phyloP scores from a whole-genome alignment of 2,888 invertebrate species.

The Cryptocephalus moraei region DNA sequence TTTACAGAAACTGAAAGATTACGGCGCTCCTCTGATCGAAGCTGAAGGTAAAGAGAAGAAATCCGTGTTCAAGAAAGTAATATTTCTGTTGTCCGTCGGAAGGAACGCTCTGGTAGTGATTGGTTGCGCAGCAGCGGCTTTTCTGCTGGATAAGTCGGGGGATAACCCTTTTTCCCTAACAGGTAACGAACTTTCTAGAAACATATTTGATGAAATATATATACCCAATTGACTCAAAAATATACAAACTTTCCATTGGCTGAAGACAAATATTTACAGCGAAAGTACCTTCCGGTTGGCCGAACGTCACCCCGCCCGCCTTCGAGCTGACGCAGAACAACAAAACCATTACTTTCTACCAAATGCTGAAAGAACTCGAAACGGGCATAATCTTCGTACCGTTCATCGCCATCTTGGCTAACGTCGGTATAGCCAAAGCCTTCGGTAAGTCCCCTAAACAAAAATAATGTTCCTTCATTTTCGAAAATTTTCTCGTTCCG shows the following conservation, averaged over 20 bases:
- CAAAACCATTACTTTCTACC: conserved; percentile 42
- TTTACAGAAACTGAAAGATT: conserved; percentile 50
- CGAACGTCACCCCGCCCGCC: conserved; percentile 43
- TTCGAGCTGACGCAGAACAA: conserved; percentile 43
- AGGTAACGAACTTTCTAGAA: conserved; percentile 37
- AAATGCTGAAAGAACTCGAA: conserved; percentile 53
- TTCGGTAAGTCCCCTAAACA: conserved; percentile 51
- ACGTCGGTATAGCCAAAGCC: conserved; percentile 76
- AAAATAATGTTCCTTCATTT: no score
- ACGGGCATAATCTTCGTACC: conserved; percentile 62
- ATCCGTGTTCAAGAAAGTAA: conserved; percentile 36
- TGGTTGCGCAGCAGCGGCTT: conserved; percentile 48
- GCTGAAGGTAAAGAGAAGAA: conserved; percentile 32
- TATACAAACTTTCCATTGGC: neutral
- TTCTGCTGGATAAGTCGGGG: conserved; percentile 40
- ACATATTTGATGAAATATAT: no score
- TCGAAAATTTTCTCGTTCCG: no score
- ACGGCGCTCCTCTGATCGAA: conserved; percentile 24
- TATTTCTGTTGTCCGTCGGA: conserved; percentile 56
- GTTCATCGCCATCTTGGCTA: conserved; percentile 63
- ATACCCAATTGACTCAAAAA: no score
- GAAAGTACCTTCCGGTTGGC: conserved; percentile 51
- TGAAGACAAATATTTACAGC: conserved; percentile 33
- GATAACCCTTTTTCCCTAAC: conserved; percentile 49
- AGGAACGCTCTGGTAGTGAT: conserved; percentile 64